Base-by-base conservation (phyloP, 2,888 invertebrate genomes). In the Aleiodes alternator region DNA sequence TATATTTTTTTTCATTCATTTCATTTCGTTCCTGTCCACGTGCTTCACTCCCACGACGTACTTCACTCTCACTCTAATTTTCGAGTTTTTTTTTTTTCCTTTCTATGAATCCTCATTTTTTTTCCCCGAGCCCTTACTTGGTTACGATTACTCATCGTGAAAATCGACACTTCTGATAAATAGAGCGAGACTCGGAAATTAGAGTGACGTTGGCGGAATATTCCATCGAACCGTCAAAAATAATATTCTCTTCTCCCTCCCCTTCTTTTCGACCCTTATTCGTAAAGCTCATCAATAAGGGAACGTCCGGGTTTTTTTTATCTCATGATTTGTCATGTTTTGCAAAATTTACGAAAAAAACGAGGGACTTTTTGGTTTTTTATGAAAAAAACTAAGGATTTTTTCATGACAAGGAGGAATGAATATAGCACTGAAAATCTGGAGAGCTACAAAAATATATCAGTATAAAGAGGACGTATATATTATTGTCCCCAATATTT, bases 131-230 rank as follows among this genome's bases (percentile, higher is more conserved):
- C 78, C 79, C 75, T 43, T 43, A 80, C 77, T 77, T 69, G 61
- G 38, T 48, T 80, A 83, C 84, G 82, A 87, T 86, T 84, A 84
- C 83, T 87, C 85, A 86, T 85, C 85, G 84, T 12, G 38, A 80
- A 69, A 81, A 86, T 86, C 83, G 87, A 86, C 85, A 84, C 79
- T 72, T 79, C 75, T 81, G 83, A 81, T 57, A 74, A 77, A 68
- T 5, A 23, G 61, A 14, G 51, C 64, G 77, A 64, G 56, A 16
- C 34, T 69, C 69, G 79, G 76, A 80, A 80, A 80, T 79, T 80
- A 72, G 71, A 79, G 78, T 78, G 76, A 78, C 76, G 75, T 69
- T 75, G 76, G 75, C 55, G 73, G 51, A 80, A 77, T 78, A 57
- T 48, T n/a, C 57, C 29, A 69, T 53, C 31, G 31, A 59, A 59